A percentile compares a stretch with the other conserved stretches of the same genome.
Conservation (phyloP, 2,888 invertebrate genomes). For the Rhopalosiphum nymphaeae region DNA sequence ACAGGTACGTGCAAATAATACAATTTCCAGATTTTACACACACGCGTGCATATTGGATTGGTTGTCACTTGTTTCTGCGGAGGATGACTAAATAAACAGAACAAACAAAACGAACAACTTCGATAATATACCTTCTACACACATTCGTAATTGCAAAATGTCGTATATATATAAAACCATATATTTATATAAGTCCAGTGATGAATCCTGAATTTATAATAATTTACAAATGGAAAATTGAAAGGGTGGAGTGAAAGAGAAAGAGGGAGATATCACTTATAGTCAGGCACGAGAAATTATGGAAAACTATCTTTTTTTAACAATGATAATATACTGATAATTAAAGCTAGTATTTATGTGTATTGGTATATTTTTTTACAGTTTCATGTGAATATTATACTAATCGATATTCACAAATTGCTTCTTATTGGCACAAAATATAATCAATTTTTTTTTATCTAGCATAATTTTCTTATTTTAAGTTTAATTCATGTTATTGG, state of each 20-base stretch:
- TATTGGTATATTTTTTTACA: not conserved
- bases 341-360: not conserved
- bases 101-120: constrained; percentile 41
- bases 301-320: not conserved
- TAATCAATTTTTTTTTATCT: not conserved
- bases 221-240: not conserved
- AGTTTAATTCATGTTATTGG: not conserved
- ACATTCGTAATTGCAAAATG: not conserved
- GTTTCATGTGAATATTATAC: too few relatives aligned
- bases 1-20: constrained; percentile 4
- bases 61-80: constrained; percentile 10
- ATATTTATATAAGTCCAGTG: not conserved
- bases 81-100: constrained; percentile 33
- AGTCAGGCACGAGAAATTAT: not conserved
- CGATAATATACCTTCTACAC: not conserved
- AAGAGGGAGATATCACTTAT: not conserved
- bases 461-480: not conserved
- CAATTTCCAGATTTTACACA: not conserved
- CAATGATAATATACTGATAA: not conserved
- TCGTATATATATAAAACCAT: not conserved
- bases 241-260: not conserved
- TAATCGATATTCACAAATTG: not conserved
- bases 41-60: not conserved
- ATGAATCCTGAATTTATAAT: not conserved
- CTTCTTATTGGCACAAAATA: not conserved